Conservation (phyloP, 2,113 vertebrate species). For the Atractosteus spatula region DNA sequence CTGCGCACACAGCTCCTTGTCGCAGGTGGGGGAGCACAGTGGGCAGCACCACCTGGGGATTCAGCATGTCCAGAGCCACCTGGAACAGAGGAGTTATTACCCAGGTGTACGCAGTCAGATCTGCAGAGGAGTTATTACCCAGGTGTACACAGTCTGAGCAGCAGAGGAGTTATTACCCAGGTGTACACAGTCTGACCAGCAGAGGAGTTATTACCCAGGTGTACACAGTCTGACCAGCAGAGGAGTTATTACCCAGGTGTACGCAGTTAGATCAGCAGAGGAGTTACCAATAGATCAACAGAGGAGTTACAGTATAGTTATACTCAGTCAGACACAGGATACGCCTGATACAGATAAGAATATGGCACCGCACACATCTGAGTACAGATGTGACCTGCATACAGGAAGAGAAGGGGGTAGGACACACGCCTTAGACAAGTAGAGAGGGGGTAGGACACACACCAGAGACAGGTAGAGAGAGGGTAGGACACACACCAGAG, state of each 20-base stretch:
- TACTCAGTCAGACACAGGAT: no score
- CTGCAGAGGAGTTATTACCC: no score
- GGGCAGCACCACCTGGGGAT: slow-evolving; percentile 76
- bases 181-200: no score
- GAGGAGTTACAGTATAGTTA: no score
- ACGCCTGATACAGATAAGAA: no score
- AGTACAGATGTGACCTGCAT: not conserved
- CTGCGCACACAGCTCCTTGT: slow-evolving; percentile 74
- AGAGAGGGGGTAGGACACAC: not conserved
- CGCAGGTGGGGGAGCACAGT: slow-evolving; percentile 70
- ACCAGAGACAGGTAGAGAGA: not conserved
- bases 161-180: no score
- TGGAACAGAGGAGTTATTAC: slow-evolving; percentile 39
- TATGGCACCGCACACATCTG: not conserved
- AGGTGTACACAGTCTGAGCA: no score
- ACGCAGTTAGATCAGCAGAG: no score
- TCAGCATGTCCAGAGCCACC: slow-evolving; percentile 80
- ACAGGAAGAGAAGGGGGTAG: not conserved
- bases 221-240: no score
- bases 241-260: no score
- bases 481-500: not conserved
- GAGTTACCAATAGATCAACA: no score
- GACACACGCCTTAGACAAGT: not conserved
- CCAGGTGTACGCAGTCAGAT: not conserved
- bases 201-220: no score